Evolutionary conservation across 2,888 invertebrate genomes (phyloP), one percentile per base, ranked within the genome.

Genomic region (Cerceris rybyensis): DNA sequence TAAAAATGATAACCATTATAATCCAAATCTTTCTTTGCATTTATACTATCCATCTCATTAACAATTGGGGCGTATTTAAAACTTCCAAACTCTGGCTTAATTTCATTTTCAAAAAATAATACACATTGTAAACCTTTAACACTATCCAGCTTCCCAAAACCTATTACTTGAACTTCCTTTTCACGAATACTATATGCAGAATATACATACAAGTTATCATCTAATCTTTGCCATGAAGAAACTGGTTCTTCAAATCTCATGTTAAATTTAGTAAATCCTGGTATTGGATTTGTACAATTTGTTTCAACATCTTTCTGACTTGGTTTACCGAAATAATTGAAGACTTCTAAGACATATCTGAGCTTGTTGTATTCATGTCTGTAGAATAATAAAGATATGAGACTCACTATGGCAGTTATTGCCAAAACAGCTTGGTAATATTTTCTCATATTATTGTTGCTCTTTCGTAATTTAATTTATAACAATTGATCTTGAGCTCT

Each of bases 361-460:
- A 98, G 93, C 58, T 96, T 95, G 90, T 96, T 96, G 89, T 98
- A 98, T 91, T 98, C 97, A 87, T 96, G 97, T 78, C 97, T 95
- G 91, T 98, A 98, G 88, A 97, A 95, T 28, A 98, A 93, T 80
- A 98, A 94, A 13, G 96, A 94, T 14, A 95, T 93, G 49, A 97
- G 93, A 91, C 97, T 97, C 49, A 96, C 91, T 81, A 95, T 92
- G 68, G 97, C 96, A 66, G 96, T 93, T 14, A 97, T 92, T 67
- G 96, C 93, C 66, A 98, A 93, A 66, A 95, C 93, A 60, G 97
- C 94, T 92, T 97, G 97, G 88, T 97, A 96, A 92, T 97, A 97
- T 93, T 97, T 97, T 91, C 95, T 95, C 97, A 97, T 97, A 9
- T 63, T 83, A 16, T 59, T 9, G 7, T 7, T 55, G 17, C 11